Evolutionary conservation across 2,113 vertebrate genomes (phyloP).

Genomic region (Thunnus thynnus): DNA sequence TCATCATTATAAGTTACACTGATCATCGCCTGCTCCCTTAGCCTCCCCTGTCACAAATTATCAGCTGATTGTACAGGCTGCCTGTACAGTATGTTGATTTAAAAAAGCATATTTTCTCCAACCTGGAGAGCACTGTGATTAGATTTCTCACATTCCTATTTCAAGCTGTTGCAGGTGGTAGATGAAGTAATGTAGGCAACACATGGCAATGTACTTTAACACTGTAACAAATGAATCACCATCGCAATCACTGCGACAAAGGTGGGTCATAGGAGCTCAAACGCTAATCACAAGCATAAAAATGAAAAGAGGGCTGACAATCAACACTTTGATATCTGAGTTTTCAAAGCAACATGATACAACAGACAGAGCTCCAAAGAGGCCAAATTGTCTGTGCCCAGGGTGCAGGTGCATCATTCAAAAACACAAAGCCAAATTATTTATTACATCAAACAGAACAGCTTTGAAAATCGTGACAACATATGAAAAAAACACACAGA

Average conservation of each 20-base stretch:
- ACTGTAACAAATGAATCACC: constrained; percentile 21
- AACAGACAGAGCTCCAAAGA: background rate
- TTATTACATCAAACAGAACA: background rate
- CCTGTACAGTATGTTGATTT: constrained; percentile 17
- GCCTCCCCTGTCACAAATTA: constrained; percentile 32
- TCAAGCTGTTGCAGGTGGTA: constrained; percentile 5
- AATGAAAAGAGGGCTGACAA: constrained; percentile 37
- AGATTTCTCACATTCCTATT: background rate
- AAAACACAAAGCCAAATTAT: background rate
- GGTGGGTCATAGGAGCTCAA: background rate
- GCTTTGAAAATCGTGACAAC: constrained; percentile 10
- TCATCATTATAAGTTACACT: constrained; percentile 47
- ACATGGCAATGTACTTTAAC: constrained; percentile 1
- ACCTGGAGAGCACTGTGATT: constrained; percentile 12
- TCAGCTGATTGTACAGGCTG: constrained; percentile 29
- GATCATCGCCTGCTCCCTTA: constrained; percentile 29
- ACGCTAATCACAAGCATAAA: constrained; percentile 30
- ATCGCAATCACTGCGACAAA: constrained; percentile 1
- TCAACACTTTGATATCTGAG: constrained; percentile 43
- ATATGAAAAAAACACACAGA: background rate
- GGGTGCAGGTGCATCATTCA: constrained; percentile 44
- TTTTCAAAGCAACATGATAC: constrained; percentile 32
- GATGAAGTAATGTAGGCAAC: constrained; percentile 13
- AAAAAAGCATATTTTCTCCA: constrained; percentile 10
- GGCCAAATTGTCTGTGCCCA: background rate